Evolutionary conservation across 2,888 invertebrate genomes (phyloP).

Genomic region (Drepana falcataria): DNA sequence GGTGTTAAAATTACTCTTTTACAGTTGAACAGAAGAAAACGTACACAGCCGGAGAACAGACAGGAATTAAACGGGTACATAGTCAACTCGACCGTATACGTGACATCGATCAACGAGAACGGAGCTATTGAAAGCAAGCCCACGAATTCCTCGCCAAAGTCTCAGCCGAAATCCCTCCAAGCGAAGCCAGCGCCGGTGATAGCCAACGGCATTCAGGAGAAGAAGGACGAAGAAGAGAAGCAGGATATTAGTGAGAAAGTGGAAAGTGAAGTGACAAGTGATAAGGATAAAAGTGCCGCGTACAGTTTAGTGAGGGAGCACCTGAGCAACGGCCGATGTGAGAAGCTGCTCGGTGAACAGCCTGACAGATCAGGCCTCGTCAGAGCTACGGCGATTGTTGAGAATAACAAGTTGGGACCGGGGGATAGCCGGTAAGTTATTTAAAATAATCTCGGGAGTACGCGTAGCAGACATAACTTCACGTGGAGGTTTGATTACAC

Average conservation of each 20-base stretch:
- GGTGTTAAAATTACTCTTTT: constrained; percentile 46
- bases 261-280: constrained; percentile 58
- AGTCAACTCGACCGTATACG: constrained; percentile 89
- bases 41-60: constrained; percentile 68
- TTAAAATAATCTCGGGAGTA: too few relatives aligned
- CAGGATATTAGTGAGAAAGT: constrained; percentile 65
- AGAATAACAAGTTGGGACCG: constrained; percentile 78
- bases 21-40: constrained; percentile 82
- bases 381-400: constrained; percentile 63
- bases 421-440: constrained; percentile 78
- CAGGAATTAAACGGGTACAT: constrained; percentile 88
- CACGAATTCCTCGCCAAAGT: constrained; percentile 68
- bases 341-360: constrained; percentile 83
- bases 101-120: constrained; percentile 84
- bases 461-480: too few relatives aligned
- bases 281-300: constrained; percentile 66
- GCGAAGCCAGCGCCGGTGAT: constrained; percentile 68
- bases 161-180: constrained; percentile 65
- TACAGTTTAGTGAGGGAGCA: constrained; percentile 67
- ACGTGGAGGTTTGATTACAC: too few relatives aligned
- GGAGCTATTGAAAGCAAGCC: constrained; percentile 70
- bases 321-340: constrained; percentile 83
- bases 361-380: constrained; percentile 51
- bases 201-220: constrained; percentile 61
- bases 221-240: constrained; percentile 57